phyloP scores from a whole-genome alignment of 2,888 invertebrate genomes.

The Amphipoea oculea region DNA sequence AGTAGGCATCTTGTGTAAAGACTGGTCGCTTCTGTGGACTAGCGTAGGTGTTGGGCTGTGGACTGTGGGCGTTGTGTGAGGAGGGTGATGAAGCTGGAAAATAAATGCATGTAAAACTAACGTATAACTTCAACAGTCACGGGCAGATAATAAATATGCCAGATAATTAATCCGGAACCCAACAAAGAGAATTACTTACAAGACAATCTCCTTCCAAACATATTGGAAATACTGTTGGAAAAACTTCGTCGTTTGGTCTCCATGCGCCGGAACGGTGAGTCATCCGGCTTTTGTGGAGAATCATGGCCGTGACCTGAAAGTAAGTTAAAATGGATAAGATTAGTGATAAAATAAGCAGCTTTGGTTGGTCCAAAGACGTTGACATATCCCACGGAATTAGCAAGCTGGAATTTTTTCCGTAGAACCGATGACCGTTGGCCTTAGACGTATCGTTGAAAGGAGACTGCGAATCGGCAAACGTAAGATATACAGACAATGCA shows the following conservation, averaged over 20 bases:
- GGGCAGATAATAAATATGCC: too few species aligned
- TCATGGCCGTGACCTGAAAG: slow-evolving; percentile 69
- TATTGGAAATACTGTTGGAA: slow-evolving; percentile 93
- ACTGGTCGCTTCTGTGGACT: slow-evolving; percentile 77
- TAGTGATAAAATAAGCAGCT: background rate
- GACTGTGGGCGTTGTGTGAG: slow-evolving; percentile 72
- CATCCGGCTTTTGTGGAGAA: slow-evolving; percentile 76
- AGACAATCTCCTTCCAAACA: slow-evolving; percentile 92
- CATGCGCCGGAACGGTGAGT: slow-evolving; percentile 91
- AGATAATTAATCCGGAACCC: background rate
- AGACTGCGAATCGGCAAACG: background rate
- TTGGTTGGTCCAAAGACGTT: background rate
- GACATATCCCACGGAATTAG: background rate
- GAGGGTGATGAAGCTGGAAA: slow-evolving; percentile 72
- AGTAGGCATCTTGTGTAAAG: slow-evolving; percentile 86
- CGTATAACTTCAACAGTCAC: too few species aligned
- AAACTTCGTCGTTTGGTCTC: slow-evolving; percentile 94
- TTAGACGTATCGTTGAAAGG: background rate
- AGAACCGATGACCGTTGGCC: background rate
- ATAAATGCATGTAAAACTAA: background rate
- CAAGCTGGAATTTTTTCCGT: background rate
- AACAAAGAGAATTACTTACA: slow-evolving; percentile 74
- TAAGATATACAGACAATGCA: background rate
- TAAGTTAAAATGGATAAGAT: background rate
- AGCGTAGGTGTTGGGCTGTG: slow-evolving; percentile 67